Evolutionary conservation across 2,888 invertebrate species (phyloP).

Genomic region (Lepidochrysops patricia): DNA sequence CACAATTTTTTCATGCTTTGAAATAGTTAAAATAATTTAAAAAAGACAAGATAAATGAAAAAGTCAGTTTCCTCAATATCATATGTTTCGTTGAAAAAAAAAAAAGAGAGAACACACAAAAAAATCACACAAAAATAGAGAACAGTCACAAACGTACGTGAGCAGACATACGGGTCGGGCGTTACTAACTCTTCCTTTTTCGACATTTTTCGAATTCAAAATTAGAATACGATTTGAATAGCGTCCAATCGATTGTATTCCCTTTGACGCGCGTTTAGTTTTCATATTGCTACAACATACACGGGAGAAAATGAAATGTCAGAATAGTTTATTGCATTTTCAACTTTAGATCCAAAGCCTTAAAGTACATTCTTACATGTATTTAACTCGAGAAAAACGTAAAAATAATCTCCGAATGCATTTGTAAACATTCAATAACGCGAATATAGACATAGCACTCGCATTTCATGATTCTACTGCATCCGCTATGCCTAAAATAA

Average conservation of each 20-base stretch:
- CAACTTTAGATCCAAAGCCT: too few relatives aligned
- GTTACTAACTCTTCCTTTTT: constrained; percentile 9
- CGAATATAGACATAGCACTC: too few relatives aligned
- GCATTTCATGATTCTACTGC: too few relatives aligned
- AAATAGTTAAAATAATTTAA: too few relatives aligned
- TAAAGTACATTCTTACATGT: too few relatives aligned
- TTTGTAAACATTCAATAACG: too few relatives aligned
- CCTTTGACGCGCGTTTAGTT: not conserved
- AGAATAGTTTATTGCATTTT: constrained; percentile 8
- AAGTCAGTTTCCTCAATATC: not conserved
- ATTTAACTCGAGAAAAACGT: too few relatives aligned
- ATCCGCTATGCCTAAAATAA: too few relatives aligned
- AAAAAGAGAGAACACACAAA: not conserved
- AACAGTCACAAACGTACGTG: constrained; percentile 7
- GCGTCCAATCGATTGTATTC: constrained; percentile 3
- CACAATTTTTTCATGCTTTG: too few relatives aligned
- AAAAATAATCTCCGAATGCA: too few relatives aligned
- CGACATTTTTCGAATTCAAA: constrained; percentile 11
- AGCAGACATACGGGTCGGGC: not conserved
- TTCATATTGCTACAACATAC: not conserved
- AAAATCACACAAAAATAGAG: not conserved
- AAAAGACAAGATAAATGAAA: too few relatives aligned
- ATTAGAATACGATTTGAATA: constrained; percentile 10
- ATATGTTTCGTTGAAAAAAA: not conserved
- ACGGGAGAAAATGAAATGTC: constrained; percentile 3